These are phyloP conservation scores for Bembecia ichneumoniformis DNA, from an alignment of 2,888 invertebrate genomes.

Conservation along the genomic window DNA sequence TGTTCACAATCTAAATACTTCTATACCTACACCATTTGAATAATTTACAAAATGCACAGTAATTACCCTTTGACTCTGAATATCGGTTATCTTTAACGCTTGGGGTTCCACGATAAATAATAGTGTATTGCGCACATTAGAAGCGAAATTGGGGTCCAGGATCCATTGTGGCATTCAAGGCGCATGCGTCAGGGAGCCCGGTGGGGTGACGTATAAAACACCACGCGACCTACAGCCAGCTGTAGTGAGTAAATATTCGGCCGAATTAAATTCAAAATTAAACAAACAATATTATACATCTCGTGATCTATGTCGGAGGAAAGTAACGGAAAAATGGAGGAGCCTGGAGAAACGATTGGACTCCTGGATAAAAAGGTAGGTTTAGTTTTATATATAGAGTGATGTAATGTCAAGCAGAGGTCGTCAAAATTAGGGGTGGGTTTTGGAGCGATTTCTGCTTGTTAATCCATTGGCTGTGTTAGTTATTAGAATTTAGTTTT, in stretches of 20 bases:
- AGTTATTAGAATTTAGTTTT: not conserved
- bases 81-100: not conserved
- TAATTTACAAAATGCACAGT: too few relatives aligned
- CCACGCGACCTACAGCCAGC: slow-evolving; percentile 2
- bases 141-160: slow-evolving; percentile 31
- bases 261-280: slow-evolving; percentile 4
- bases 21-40: too few relatives aligned
- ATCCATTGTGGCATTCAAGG: slow-evolving; percentile 9
- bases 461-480: not conserved
- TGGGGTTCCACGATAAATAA: not conserved
- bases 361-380: slow-evolving; percentile 58
- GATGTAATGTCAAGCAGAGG: slow-evolving; percentile 51
- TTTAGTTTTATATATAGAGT: slow-evolving; percentile 16
- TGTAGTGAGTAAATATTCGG: slow-evolving; percentile 5
- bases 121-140: slow-evolving; percentile 5
- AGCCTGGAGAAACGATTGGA: slow-evolving; percentile 47
- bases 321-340: slow-evolving; percentile 16
- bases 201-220: slow-evolving; percentile 17
- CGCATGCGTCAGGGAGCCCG: slow-evolving; percentile 30
- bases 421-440: slow-evolving; percentile 24
- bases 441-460: slow-evolving; percentile 1
- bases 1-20: too few relatives aligned
- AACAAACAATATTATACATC: not conserved
- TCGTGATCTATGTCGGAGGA: slow-evolving; percentile 37
- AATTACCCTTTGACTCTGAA: too few relatives aligned